These are phyloP conservation scores for Amphipoea oculea DNA, from an alignment of 2,888 invertebrate genomes.

Conservation along the genomic window DNA sequence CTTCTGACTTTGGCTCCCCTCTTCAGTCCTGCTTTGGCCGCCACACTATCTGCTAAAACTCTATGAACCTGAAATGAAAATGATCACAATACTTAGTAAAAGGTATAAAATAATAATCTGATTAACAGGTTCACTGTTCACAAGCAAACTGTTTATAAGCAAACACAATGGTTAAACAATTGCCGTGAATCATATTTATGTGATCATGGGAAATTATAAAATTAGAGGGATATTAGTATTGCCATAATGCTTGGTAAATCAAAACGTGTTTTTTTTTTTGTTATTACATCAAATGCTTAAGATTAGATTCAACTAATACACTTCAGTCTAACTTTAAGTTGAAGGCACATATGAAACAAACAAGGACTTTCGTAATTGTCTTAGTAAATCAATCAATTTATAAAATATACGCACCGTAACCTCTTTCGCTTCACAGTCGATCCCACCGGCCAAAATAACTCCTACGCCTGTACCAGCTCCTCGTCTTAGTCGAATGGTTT, in stretches of 20 bases:
- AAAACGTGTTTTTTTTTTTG: background rate
- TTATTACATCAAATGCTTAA: background rate
- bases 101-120: background rate
- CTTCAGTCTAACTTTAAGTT: background rate
- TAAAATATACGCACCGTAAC: slow-evolving; percentile 92
- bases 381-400: background rate
- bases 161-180: slow-evolving; percentile 2
- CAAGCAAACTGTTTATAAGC: background rate
- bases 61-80: slow-evolving; percentile 93
- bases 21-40: slow-evolving; percentile 96
- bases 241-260: background rate
- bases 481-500: slow-evolving; percentile 80
- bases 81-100: background rate
- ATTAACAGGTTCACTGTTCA: background rate
- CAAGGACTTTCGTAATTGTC: background rate
- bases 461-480: slow-evolving; percentile 93
- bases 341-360: background rate
- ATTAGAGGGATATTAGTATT: background rate
- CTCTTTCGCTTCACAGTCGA: slow-evolving; percentile 97
- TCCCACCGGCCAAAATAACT: slow-evolving; percentile 96
- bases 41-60: slow-evolving; percentile 95
- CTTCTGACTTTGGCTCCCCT: slow-evolving; percentile 97
- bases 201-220: background rate
- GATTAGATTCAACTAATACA: background rate
- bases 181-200: background rate